Base-by-base conservation (phyloP, 2,888 invertebrate species). In the Rhingia rostrata region DNA sequence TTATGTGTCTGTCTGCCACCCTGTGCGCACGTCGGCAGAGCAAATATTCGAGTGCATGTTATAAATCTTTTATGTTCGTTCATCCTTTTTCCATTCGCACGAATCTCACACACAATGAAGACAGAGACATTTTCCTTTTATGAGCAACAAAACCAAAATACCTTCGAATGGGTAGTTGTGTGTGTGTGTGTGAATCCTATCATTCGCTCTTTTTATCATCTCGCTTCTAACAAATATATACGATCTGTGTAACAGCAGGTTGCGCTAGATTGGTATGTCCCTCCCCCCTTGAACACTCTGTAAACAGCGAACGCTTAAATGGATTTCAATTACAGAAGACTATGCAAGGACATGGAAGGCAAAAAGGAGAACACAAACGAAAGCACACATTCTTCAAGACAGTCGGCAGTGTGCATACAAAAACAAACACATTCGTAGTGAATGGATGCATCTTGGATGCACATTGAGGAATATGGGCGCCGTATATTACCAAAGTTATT, bases 41-140 rank as follows among this genome's bases (percentile, higher is more conserved):
- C 49, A 30, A 56, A 14, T 41, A 30, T 30, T 33, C 43, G 32
- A 43, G 10, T 30, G 0, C 14, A 14, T 10, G 10, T 45, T 14
- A 35, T 12, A 45, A 45, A 45, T 61, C 6, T 63, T 63, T 63
- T 63, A 47, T 47, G 45, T 45, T 58, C 58, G n/a, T 9, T 47
- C 30, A 30, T 3, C 14, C 30, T 30, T 30, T 9, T 49, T 35
- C 54, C 33, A 14, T 54, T 35, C 54, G 22, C 14, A 10, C 14
- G 14, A 39, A 35, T 4, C 12, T 10, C 33, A 45, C 7, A 33
- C 12, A 35, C 45, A 35, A 45, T 35, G 12, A 60, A 2, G 9
- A 7, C 5, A 7, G 35, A 35, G n/a, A 12, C 45, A 4, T 32
- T 10, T n/a, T 14, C 30, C 5, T 49, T 30, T 49, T 32, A 49